These are phyloP conservation scores for Sceliomorpha sp. DNA, from an alignment of 2,888 invertebrate species.

Conservation along the genomic window DNA sequence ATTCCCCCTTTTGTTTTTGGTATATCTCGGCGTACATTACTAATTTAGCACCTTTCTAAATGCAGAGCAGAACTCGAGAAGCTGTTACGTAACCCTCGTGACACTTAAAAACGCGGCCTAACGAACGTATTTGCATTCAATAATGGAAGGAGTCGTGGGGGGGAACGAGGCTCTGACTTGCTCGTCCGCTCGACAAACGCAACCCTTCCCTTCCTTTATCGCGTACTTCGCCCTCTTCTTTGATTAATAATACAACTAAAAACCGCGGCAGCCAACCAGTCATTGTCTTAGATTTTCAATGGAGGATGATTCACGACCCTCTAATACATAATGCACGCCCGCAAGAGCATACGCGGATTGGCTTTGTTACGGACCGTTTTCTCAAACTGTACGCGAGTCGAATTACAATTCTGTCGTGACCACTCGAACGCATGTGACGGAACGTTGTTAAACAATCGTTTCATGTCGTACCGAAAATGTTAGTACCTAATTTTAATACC, in stretches of 20 bases:
- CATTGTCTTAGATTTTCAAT: slow-evolving; percentile 52
- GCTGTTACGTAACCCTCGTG: slow-evolving; percentile 18
- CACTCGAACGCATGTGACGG: slow-evolving; percentile 32
- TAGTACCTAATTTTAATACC: no score
- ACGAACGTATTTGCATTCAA: slow-evolving; percentile 54
- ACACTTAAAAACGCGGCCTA: slow-evolving; percentile 29
- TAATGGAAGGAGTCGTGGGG: slow-evolving; percentile 28
- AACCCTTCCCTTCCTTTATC: slow-evolving; percentile 17
- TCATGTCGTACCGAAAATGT: no score
- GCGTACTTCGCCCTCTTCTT: slow-evolving; percentile 26
- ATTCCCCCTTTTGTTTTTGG: no score
- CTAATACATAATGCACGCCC: slow-evolving; percentile 36
- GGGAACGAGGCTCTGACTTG: slow-evolving; percentile 22
- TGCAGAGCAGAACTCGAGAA: slow-evolving; percentile 44
- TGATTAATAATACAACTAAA: slow-evolving; percentile 50
- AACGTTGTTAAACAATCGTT: slow-evolving; percentile 39
- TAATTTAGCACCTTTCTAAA: slow-evolving; percentile 53
- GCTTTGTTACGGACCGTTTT: slow-evolving; percentile 46
- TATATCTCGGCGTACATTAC: no score
- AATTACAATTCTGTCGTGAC: slow-evolving; percentile 21
- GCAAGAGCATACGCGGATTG: slow-evolving; percentile 27
- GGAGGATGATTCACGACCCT: slow-evolving; percentile 52
- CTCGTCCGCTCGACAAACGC: no score
- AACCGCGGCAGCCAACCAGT: slow-evolving; percentile 37
- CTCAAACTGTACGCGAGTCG: slow-evolving; percentile 41